A percentile compares a stretch with the other conserved stretches of the same genome.
phyloP scores from a whole-genome alignment of 2,113 vertebrate species.

The Bettongia penicillata region DNA sequence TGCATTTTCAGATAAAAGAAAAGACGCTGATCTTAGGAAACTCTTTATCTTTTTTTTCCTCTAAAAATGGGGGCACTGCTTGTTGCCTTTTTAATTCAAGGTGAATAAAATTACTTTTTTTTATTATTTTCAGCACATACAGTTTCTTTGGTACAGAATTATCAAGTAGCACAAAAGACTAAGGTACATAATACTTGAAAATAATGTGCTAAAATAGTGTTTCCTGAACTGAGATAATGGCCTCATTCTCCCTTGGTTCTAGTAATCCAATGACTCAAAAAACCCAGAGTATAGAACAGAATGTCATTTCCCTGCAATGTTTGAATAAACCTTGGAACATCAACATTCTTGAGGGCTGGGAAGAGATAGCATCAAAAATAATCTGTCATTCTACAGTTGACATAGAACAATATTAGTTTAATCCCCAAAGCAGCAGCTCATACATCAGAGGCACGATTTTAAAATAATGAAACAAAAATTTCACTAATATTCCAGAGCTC shows the following conservation, averaged over 20 bases:
- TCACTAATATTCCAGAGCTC: not conserved
- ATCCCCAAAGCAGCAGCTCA: slow-evolving; percentile 42
- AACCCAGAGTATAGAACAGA: slow-evolving; percentile 40
- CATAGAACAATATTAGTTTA: slow-evolving; percentile 48
- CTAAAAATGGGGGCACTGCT: slow-evolving; percentile 60
- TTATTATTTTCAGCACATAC: slow-evolving; percentile 52
- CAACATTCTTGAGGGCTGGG: slow-evolving; percentile 49
- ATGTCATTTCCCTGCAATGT: slow-evolving; percentile 53
- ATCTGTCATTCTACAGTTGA: slow-evolving; percentile 30
- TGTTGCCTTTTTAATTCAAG: slow-evolving; percentile 65
- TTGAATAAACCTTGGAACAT: slow-evolving; percentile 41
- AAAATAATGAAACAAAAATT: slow-evolving; percentile 30
- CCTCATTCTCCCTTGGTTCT: slow-evolving; percentile 43
- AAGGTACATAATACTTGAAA: slow-evolving; percentile 61
- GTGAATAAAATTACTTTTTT: slow-evolving; percentile 67
- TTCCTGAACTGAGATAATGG: slow-evolving; percentile 47
- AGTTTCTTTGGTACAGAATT: slow-evolving; percentile 58
- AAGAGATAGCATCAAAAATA: slow-evolving; percentile 45
- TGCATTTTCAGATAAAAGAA: slow-evolving; percentile 69
- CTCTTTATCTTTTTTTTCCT: slow-evolving; percentile 50
- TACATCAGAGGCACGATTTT: slow-evolving; percentile 32
- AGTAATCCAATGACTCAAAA: slow-evolving; percentile 60
- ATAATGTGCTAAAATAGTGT: slow-evolving; percentile 62
- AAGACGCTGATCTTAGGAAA: slow-evolving; percentile 63
- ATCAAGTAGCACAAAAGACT: slow-evolving; percentile 61